A percentile compares a stretch with the other conserved stretches of the same genome.
Evolutionary conservation across 2,113 vertebrate species (phyloP).

Genomic region (Cacatua alba): DNA sequence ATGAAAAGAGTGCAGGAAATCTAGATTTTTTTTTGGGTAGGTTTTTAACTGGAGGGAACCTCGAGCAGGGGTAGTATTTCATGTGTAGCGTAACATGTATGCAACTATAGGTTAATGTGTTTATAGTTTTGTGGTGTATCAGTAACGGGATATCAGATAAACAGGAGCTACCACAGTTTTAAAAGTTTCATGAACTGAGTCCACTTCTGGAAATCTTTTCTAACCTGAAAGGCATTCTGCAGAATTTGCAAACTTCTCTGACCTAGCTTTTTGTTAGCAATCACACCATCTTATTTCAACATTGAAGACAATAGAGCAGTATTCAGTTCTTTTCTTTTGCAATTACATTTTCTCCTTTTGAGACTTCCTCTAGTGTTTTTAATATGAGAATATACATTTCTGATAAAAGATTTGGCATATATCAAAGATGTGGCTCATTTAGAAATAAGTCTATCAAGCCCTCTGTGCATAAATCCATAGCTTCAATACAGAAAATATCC

Average conservation of each 20-base stretch:
- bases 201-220: neutral
- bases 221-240: neutral
- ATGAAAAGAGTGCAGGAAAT: neutral
- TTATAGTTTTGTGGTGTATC: neutral
- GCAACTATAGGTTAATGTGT: neutral
- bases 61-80: neutral
- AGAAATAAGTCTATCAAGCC: neutral
- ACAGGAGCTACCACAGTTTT: neutral
- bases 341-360: neutral
- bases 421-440: neutral
- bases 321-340: neutral
- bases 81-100: accelerated
- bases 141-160: neutral
- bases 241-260: neutral
- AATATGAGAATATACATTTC: neutral
- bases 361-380: neutral
- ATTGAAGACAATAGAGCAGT: neutral
- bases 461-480: neutral
- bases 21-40: neutral
- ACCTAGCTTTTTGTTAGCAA: neutral
- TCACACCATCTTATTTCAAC: neutral
- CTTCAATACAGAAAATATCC: neutral
- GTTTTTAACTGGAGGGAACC: neutral
- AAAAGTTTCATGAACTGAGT: neutral
- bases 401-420: neutral